phyloP scores from a whole-genome alignment of 2,797 vertebrate species.

The Mus spretus region DNA sequence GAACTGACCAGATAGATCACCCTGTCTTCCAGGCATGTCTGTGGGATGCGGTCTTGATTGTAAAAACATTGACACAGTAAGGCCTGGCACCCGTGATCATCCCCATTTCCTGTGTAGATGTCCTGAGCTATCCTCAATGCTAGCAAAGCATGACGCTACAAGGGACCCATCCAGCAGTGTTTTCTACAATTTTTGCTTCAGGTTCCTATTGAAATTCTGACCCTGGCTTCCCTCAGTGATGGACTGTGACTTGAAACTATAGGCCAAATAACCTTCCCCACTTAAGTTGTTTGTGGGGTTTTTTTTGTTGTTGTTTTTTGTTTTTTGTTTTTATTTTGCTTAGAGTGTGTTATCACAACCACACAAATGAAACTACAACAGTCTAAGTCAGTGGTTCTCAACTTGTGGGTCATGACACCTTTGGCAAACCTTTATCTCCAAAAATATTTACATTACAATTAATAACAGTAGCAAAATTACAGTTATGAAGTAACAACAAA shows the following conservation, averaged over 20 bases:
- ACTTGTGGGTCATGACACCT: not conserved
- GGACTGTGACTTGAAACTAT: not conserved
- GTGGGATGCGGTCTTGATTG: not conserved
- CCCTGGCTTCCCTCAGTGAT: not conserved
- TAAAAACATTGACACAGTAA: not conserved
- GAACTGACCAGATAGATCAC: not conserved
- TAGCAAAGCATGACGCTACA: not conserved
- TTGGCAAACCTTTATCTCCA: not conserved
- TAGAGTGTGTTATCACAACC: not conserved
- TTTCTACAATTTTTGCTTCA: not conserved
- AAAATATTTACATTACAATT: not conserved
- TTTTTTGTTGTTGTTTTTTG: not conserved
- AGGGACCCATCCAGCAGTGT: not conserved
- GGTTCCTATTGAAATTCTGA: not conserved
- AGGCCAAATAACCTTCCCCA: not conserved
- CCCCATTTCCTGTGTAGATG: not conserved
- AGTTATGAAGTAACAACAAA: not conserved
- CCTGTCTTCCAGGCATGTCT: not conserved
- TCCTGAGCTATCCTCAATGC: not conserved
- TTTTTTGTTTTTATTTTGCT: not conserved
- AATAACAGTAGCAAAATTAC: not conserved
- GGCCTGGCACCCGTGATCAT: not conserved
- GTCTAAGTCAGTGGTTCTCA: not conserved
- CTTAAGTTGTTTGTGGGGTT: not conserved
- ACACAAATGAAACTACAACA: not conserved